Conservation (phyloP, 2,797 vertebrate genomes). For the Parauchenoglanis ngamensis region DNA sequence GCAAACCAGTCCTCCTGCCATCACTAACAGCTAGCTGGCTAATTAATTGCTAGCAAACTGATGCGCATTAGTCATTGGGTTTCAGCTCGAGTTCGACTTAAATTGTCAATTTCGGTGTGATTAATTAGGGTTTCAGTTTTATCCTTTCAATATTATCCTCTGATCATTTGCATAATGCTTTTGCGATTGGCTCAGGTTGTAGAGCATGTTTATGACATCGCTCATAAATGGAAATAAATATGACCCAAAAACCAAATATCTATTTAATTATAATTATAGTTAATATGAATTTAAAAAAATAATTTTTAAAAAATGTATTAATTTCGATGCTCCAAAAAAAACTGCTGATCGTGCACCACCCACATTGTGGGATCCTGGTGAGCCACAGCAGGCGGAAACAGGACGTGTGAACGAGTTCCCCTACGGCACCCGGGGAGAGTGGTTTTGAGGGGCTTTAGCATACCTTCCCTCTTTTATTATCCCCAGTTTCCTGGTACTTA, state of each 20-base stretch:
- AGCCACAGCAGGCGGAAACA: slow-evolving; percentile 18
- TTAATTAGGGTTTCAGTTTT: neutral
- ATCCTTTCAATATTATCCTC: neutral
- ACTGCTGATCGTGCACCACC: slow-evolving; percentile 2
- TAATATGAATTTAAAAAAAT: neutral
- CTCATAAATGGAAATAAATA: too few species aligned
- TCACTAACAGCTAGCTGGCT: neutral
- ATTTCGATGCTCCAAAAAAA: neutral
- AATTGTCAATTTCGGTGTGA: too few species aligned
- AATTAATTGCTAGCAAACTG: neutral
- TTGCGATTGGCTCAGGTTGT: too few species aligned
- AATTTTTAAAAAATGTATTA: neutral
- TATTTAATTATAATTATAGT: too few species aligned
- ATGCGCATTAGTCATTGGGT: neutral
- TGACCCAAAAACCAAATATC: neutral
- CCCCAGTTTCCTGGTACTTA: slow-evolving; percentile 56
- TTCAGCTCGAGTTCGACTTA: neutral
- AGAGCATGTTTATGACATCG: too few species aligned
- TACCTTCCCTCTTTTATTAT: slow-evolving; percentile 49
- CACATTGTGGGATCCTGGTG: neutral
- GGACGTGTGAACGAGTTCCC: slow-evolving; percentile 21
- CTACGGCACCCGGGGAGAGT: slow-evolving; percentile 9
- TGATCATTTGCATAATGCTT: neutral
- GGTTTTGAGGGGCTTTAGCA: slow-evolving; percentile 19
- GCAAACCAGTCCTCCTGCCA: neutral